phyloP scores from a whole-genome alignment of 2,113 vertebrate species.

The Podilymbus podiceps region DNA sequence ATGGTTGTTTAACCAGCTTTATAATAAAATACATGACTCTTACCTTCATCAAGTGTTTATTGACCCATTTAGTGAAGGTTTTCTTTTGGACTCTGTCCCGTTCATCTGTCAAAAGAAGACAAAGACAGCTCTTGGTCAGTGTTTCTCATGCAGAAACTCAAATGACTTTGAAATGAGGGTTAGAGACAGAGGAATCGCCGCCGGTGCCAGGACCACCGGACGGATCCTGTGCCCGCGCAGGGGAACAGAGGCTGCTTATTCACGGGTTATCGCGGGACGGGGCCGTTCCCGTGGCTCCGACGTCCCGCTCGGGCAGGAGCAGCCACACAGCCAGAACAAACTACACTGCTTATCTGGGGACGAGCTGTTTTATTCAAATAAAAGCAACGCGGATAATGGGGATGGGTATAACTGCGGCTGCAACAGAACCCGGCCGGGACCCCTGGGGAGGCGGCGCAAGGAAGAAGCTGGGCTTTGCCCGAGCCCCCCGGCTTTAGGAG shows the following conservation, averaged over 20 bases:
- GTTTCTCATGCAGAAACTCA: constrained; percentile 23
- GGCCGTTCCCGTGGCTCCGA: accelerated
- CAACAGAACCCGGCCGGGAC: accelerated
- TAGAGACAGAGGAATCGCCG: neutral
- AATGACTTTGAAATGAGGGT: constrained; percentile 30
- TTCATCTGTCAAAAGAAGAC: constrained; percentile 85
- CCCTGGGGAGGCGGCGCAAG: neutral
- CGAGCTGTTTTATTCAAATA: accelerated
- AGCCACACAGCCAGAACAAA: neutral
- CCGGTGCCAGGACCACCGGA: neutral
- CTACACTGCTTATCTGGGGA: accelerated
- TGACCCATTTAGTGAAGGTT: constrained; percentile 99
- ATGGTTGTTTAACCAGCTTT: accelerated
- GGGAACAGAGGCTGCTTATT: neutral
- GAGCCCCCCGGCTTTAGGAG: neutral
- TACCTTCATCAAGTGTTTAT: constrained; percentile 99
- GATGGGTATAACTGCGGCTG: neutral
- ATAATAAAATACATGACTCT: neutral
- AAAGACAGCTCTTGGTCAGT: constrained; percentile 41
- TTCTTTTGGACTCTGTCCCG: constrained; percentile 99
- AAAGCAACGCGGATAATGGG: neutral
- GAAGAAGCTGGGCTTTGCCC: neutral
- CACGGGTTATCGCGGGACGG: neutral
- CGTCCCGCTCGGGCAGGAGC: accelerated
- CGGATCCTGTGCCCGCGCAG: neutral